Evolutionary conservation across 2,797 vertebrate species (phyloP), one percentile per base, ranked within the genome.

Genomic region (Odontamblyopus lacepedii): DNA sequence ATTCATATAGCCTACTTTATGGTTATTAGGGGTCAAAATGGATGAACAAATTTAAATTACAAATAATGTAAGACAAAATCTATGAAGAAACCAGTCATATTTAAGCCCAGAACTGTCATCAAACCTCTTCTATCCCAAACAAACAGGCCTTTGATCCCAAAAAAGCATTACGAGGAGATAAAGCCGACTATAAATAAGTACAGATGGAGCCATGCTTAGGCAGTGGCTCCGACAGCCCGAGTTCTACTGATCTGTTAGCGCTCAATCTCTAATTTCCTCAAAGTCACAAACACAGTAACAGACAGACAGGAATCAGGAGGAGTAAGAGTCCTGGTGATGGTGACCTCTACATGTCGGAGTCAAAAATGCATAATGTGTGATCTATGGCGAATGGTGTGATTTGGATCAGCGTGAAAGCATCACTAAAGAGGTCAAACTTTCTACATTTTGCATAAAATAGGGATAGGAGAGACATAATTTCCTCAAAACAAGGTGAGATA

Each of bases 111-210:
- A 44, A 56, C 74, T 75, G 75, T 79, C 80, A 78, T 71, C 61
- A 65, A 56, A 80, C 68, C 68, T 72, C 73, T 74, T 79, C 70
- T 53, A 41, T 69, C 50, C 73, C 59, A 78, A 73, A 80, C 69
- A 88, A 84, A 81, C 76, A 59, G 8, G 5, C 15, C 80, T 89
- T 85, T 86, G 81, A 85, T 84, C 78, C 81, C 38, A 73, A 82
- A 87, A 88, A 84, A 78, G 55, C 82, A 78, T 73, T 74, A 77
- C 63, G 69, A 77, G 74, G 56, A 71, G 81, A 90, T 79, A 82
- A 74, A 82, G 67, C 76, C 27, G 71, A 68, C 81, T 88, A 91
- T 88, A 90, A 90, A 91, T 90, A 92, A 81, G 73, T 78, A 77
- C 79, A 78, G 78, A 79, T 85, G 68, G 51, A 80, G 81, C 67